Evolutionary conservation across 2,797 vertebrate genomes (phyloP).

Genomic region (Dipus sagitta): DNA sequence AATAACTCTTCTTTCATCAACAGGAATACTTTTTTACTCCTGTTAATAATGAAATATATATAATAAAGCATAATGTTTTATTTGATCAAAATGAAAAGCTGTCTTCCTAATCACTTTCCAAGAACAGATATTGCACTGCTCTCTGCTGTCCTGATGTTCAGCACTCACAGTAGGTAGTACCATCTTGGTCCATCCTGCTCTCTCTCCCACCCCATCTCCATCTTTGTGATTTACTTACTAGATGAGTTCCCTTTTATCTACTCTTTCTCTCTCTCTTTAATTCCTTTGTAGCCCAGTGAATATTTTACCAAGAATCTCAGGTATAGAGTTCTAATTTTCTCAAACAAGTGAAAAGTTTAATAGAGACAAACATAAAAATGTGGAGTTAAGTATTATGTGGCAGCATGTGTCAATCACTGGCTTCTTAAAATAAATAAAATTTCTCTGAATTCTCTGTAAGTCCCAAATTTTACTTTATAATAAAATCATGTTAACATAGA

Average conservation of each 20-base stretch:
- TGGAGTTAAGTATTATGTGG: neutral
- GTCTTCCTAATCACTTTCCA: neutral
- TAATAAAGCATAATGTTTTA: neutral
- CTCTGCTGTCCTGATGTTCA: neutral
- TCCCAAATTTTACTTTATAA: neutral
- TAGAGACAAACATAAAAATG: neutral
- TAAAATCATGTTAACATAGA: neutral
- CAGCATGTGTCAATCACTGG: neutral
- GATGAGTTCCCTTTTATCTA: neutral
- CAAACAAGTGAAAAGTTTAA: neutral
- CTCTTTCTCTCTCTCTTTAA: neutral
- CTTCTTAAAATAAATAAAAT: neutral
- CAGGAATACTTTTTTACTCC: constrained; percentile 17
- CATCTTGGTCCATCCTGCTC: neutral
- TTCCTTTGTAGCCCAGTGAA: neutral
- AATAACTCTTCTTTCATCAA: neutral
- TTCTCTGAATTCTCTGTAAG: neutral
- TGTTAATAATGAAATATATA: constrained; percentile 41
- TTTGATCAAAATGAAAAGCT: neutral
- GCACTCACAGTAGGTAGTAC: neutral
- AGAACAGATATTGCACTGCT: neutral
- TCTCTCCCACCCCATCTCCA: neutral
- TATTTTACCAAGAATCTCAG: neutral
- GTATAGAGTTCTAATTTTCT: neutral
- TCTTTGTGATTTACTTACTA: neutral